phyloP scores from a whole-genome alignment of 2,888 invertebrate species.

The Himalopsyche japonica region DNA sequence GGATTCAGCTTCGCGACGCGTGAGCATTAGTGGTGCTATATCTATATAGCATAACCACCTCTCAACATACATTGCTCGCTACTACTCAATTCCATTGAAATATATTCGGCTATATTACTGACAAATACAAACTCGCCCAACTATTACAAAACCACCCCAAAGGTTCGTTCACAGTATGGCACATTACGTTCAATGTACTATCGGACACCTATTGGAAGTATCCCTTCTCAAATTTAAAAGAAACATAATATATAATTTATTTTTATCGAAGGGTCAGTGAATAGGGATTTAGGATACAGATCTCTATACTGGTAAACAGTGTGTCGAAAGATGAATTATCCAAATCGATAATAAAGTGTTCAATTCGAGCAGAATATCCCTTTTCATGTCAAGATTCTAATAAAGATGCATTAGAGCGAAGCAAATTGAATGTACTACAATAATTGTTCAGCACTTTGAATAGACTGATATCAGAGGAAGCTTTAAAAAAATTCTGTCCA shows the following conservation, averaged over 20 bases:
- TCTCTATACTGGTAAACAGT: too few species aligned
- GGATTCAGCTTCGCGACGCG: not conserved
- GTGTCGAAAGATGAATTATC: too few species aligned
- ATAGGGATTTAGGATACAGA: too few species aligned
- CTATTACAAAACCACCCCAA: not conserved
- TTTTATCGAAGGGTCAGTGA: not conserved
- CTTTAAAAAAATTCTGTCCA: too few species aligned
- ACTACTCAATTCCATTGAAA: not conserved
- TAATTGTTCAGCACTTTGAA: too few species aligned
- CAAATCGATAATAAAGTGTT: too few species aligned
- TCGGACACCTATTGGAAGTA: not conserved
- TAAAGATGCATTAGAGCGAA: too few species aligned
- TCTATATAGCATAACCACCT: not conserved
- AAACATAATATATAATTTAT: not conserved
- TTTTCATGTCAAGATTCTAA: too few species aligned
- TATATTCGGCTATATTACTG: not conserved
- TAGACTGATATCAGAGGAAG: too few species aligned
- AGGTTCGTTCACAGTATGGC: not conserved
- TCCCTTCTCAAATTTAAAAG: not conserved
- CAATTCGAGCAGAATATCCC: too few species aligned
- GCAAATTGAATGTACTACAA: too few species aligned
- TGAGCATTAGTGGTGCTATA: not conserved
- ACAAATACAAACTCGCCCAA: not conserved
- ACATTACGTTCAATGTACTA: not conserved
- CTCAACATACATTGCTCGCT: not conserved